Evolutionary conservation across 2,113 vertebrate genomes (phyloP), one percentile per base, ranked within the genome.

Genomic region (Perca schrenkii): DNA sequence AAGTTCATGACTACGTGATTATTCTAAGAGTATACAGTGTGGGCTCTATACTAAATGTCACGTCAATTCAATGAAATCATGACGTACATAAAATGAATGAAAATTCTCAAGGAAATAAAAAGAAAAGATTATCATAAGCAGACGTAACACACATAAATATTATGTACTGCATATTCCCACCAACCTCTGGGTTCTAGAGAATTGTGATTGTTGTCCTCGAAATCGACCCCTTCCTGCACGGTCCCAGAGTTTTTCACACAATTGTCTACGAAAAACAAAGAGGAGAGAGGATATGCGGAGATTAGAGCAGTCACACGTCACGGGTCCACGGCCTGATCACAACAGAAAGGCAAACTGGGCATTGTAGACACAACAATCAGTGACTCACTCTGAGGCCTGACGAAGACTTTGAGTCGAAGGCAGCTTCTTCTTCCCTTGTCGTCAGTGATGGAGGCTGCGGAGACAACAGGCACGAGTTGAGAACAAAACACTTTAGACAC

Each of bases 131-230:
- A 14, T 54, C 31, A 68, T 66, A 47, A 22, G 46, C 70, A 78
- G 63, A 50, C 4, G 15, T 13, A 40, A 74, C 77, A 77, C 54
- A 60, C 19, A 46, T 8, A 68, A 47, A 74, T 58, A 46, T 4
- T 1, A 50, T 36, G 11, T 34, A 15, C 13, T 56, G 28, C 70
- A 53, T 54, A 63, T 40, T 86, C 91, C 95, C 96, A 99, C 98
- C 94, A 93, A 99, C 98, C 98, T 97, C 97, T 96, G 94, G 98
- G 97, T 96, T 99, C 98, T 96, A 99, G 97, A 92, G 97, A 98
- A 96, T 99, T 99, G 96, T 98, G 97, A 95, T 96, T 97, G 95
- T 97, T 98, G 94, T 99, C 98, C 88, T 98, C 97, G 95, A 98
- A 97, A 93, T 98, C 97, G 94, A 98, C 96, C 90, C 97, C 97